Evolutionary conservation across 2,888 invertebrate species (phyloP), one percentile per base, ranked within the genome.

Genomic region (Macrophya annulata): DNA sequence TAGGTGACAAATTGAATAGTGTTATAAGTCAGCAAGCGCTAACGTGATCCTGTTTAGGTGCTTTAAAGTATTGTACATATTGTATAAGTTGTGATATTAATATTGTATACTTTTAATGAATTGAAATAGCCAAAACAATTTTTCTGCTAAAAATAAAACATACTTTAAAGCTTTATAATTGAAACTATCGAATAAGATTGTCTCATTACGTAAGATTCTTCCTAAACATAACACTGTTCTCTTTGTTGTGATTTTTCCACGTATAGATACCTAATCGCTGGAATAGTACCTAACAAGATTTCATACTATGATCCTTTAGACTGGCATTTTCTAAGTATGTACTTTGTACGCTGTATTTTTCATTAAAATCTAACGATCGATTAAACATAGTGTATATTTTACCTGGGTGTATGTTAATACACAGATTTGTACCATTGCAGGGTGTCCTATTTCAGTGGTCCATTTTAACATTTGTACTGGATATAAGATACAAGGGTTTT

Each of bases 281-380:
- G 40, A 10, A 59, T 59, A 79, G 40, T 79, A 81, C 43, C 81
- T 81, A 81, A 81, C 55, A 17, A 62, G 12, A 81, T 81, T 81
- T 81, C 59, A 43, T 81, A 59, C 43, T 59, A 81, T 40, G 62
- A 81, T 62, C 62, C 40, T 62, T n/a, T 81, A 81, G 62, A 81
- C 81, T 43, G 81, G 40, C 81, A 81, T 81, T 62, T 81, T 62
- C 40, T 62, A 59, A 59, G 25, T 77, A 55, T 77, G 55, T 62
- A 62, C 40, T 81, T 81, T 81, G 81, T 81, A 62, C 59, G 81
- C 77, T 77, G 51, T 77, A 77, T 77, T 62, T 81, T 81, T 62
- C 81, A 81, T 62, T 81, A 59, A 81, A 81, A 59, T 62, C 21
- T 21, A 81, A 81, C 43, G n/a, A 81, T 81, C 77, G 40, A 77